A percentile compares a stretch with the other conserved stretches of the same genome.
Conservation (phyloP, 2,888 invertebrate species). For the Pristionchus entomophagus region DNA sequence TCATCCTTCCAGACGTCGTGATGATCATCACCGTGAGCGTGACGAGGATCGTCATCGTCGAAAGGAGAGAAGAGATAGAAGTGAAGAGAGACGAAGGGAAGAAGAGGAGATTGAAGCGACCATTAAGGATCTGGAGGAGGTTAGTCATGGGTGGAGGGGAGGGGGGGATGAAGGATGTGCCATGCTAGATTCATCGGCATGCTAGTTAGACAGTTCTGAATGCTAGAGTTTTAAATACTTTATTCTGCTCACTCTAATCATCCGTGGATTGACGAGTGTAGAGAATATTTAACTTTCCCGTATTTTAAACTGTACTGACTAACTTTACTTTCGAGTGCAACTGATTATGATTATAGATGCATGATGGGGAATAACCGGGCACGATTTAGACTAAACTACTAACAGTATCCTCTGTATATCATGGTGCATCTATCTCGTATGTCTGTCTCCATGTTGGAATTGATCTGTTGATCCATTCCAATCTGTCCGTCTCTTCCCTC, state of each 20-base stretch:
- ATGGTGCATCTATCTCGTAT: neutral
- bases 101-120: conserved; percentile 40
- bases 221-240: too few species aligned
- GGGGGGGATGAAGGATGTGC: neutral
- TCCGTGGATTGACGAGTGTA: too few species aligned
- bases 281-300: too few species aligned
- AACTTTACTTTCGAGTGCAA: too few species aligned
- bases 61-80: conserved; percentile 16
- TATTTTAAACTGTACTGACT: too few species aligned
- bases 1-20: neutral
- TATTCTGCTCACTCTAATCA: too few species aligned
- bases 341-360: too few species aligned
- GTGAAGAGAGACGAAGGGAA: conserved; percentile 45
- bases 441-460: neutral
- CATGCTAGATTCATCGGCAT: neutral
- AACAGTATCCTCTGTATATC: too few species aligned
- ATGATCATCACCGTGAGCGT: conserved; percentile 15
- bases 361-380: neutral
- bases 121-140: conserved; percentile 45
- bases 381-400: too few species aligned
- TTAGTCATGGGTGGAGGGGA: neutral
- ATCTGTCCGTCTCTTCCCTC: neutral
- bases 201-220: too few species aligned
- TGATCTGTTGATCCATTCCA: neutral
- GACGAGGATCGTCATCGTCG: conserved; percentile 34